Percentiles rank a stretch among this genome's conserved stretches.
These are phyloP conservation scores for Pipra filicauda DNA, from an alignment of 2,113 vertebrate genomes.

Conservation along the genomic window DNA sequence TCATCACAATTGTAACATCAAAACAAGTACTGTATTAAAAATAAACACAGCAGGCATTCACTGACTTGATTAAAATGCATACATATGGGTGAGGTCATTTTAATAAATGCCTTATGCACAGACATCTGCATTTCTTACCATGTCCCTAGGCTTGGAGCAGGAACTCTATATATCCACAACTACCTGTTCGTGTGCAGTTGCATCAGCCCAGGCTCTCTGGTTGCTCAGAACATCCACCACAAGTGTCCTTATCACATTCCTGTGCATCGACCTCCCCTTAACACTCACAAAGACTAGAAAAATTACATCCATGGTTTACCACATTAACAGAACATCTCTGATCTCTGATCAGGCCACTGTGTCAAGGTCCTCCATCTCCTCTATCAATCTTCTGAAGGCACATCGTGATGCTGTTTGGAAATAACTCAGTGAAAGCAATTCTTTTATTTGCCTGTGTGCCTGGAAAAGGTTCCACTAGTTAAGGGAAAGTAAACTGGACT, in stretches of 20 bases:
- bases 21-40: conserved; percentile 52
- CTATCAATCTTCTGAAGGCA: background rate
- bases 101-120: conserved; percentile 49
- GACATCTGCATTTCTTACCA: conserved; percentile 49
- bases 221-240: background rate
- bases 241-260: background rate
- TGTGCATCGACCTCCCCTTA: background rate
- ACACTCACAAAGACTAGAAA: background rate
- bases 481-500: background rate
- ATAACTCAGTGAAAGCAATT: background rate
- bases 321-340: background rate
- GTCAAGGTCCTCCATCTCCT: background rate
- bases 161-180: background rate
- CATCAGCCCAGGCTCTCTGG: conserved; percentile 21
- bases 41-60: conserved; percentile 60
- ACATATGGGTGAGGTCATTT: conserved; percentile 60
- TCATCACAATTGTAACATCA: conserved; percentile 65
- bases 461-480: background rate
- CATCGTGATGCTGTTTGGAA: background rate
- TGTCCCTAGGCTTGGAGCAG: conserved; percentile 28
- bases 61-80: conserved; percentile 54
- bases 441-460: background rate
- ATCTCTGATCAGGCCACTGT: background rate
- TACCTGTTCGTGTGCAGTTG: conserved; percentile 23
- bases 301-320: background rate